Conservation (phyloP, 2,113 vertebrate genomes). For the Ochotona princeps region DNA sequence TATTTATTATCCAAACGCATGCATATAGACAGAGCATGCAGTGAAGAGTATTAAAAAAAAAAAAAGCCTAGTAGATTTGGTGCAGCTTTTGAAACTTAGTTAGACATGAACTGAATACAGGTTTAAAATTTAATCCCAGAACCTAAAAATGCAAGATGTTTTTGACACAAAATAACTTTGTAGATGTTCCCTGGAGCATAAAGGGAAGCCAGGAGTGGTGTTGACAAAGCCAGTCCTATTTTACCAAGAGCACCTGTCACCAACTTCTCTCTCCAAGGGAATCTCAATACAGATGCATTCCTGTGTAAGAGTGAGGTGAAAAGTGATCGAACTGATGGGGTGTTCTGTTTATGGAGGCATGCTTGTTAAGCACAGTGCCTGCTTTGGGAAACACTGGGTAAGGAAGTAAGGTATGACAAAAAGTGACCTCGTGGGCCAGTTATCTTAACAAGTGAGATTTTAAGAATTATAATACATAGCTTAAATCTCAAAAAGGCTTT, state of each 20-base stretch:
- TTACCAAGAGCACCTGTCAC: constrained; percentile 57
- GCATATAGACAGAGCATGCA: constrained; percentile 90
- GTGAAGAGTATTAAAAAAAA: constrained; percentile 83
- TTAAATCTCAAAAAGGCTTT: constrained; percentile 62
- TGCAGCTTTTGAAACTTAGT: constrained; percentile 90
- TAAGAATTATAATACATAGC: neutral
- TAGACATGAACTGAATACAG: constrained; percentile 88
- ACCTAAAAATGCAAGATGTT: constrained; percentile 86
- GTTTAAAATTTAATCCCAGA: constrained; percentile 86
- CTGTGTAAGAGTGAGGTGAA: constrained; percentile 17
- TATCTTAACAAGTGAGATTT: constrained; percentile 29
- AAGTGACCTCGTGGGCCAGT: neutral
- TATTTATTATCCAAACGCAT: constrained; percentile 92
- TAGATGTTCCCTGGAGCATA: constrained; percentile 79
- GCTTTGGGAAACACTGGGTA: neutral
- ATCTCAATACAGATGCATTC: constrained; percentile 16
- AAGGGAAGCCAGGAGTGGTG: constrained; percentile 79
- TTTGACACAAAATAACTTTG: constrained; percentile 84
- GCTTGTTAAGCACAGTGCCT: neutral
- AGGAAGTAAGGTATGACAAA: neutral
- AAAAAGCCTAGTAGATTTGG: constrained; percentile 88
- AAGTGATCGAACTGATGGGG: neutral
- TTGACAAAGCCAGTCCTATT: constrained; percentile 61
- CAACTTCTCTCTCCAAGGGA: constrained; percentile 13
- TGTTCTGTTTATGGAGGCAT: neutral